These are phyloP conservation scores for Plutella xylostella DNA, from an alignment of 2,888 invertebrate genomes.

Conservation along the genomic window DNA sequence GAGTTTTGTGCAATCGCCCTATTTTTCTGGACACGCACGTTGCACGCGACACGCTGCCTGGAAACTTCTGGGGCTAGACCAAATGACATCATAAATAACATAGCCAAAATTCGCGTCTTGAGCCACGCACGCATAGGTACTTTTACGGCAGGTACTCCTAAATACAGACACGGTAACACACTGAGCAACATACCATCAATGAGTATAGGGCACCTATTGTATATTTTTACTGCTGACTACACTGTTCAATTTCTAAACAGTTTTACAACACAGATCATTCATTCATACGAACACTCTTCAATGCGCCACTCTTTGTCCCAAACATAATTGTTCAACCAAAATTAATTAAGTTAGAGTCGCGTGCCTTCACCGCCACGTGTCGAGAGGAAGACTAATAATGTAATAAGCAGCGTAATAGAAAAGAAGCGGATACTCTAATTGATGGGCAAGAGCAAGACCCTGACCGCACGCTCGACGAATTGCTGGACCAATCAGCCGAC, in stretches of 20 bases:
- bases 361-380: slow-evolving; percentile 42
- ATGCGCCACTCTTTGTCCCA: too few relatives aligned
- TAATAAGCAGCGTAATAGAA: slow-evolving; percentile 53
- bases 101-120: too few relatives aligned
- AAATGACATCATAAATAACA: too few relatives aligned
- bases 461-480: slow-evolving; percentile 35
- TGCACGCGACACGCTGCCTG: slow-evolving; percentile 53
- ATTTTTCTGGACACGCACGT: slow-evolving; percentile 60
- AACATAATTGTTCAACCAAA: not conserved
- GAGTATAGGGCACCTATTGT: too few relatives aligned
- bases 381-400: slow-evolving; percentile 37
- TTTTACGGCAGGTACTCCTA: not conserved
- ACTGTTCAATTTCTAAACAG: too few relatives aligned
- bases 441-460: slow-evolving; percentile 49
- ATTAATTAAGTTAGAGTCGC: slow-evolving; percentile 21
- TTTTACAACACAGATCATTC: too few relatives aligned
- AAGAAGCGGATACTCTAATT: slow-evolving; percentile 65
- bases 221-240: too few relatives aligned
- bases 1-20: slow-evolving; percentile 67
- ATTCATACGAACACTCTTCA: too few relatives aligned
- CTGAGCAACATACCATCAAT: not conserved
- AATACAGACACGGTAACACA: not conserved
- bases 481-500: slow-evolving; percentile 35
- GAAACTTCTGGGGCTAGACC: too few relatives aligned
- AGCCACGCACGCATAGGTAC: not conserved